These are phyloP conservation scores for Sanderia malayensis DNA, from an alignment of 30 jellyfish, hydroid and myxozoan species.

Conservation along the genomic window DNA sequence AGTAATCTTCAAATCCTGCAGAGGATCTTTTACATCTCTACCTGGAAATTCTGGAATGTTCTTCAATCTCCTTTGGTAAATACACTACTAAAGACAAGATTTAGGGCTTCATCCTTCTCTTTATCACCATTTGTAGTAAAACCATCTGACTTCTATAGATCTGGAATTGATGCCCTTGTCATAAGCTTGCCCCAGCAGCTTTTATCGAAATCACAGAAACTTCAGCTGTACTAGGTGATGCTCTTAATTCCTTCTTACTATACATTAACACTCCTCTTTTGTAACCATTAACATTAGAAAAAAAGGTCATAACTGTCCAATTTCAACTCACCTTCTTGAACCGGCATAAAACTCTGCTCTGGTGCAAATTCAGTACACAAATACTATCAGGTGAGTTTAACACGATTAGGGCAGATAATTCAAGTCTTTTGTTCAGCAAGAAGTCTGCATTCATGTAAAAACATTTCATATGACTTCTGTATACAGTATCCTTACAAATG, in stretches of 20 bases:
- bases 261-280: conserved; percentile 26
- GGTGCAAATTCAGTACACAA: conserved; percentile 20
- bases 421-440: conserved; percentile 22
- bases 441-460: conserved; percentile 18
- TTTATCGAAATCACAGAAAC: conserved; percentile 14
- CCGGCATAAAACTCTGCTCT: conserved; percentile 10
- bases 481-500: conserved; percentile 6
- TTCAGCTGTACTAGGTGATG: conserved; percentile 20
- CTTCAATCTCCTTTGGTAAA: too few relatives aligned
- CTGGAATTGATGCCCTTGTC: too few relatives aligned
- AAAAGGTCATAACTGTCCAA: conserved; percentile 30
- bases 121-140: too few relatives aligned
- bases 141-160: too few relatives aligned
- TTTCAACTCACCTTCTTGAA: conserved; percentile 21
- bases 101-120: too few relatives aligned
- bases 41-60: too few relatives aligned
- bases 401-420: conserved; percentile 4
- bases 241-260: conserved; percentile 8
- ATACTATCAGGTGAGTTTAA: conserved; percentile 12
- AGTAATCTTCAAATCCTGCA: too few relatives aligned
- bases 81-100: too few relatives aligned
- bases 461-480: conserved; percentile 20
- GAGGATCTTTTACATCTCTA: too few relatives aligned
- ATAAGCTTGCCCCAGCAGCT: conserved; percentile 17
- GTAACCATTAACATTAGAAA: too few relatives aligned